Conservation (phyloP, 1,140 invertebrate species). For the Limonius californicus region DNA sequence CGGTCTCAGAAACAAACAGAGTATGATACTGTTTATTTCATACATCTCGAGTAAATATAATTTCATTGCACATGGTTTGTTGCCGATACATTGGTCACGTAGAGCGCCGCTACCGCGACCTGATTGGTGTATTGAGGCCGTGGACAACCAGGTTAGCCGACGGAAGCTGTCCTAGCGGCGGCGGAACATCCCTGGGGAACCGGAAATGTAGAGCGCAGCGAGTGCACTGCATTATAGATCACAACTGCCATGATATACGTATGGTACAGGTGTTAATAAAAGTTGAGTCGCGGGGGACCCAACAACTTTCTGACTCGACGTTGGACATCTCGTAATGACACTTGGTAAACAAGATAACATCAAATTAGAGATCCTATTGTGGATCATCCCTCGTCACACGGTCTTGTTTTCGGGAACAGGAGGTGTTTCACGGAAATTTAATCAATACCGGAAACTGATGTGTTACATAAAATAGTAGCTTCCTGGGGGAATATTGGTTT, state of each 20-base stretch:
- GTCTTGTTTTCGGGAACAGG: too few species aligned
- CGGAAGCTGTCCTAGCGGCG: constrained; percentile 26
- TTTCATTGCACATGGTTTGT: background rate
- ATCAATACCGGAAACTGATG: too few species aligned
- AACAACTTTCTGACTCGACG: background rate
- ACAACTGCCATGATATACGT: background rate
- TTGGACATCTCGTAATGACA: background rate
- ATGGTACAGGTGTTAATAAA: constrained; percentile 2
- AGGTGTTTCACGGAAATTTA: too few species aligned
- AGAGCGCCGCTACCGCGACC: constrained; percentile 20
- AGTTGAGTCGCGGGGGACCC: background rate
- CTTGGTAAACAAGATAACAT: too few species aligned
- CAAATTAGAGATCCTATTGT: too few species aligned
- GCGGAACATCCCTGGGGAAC: constrained; percentile 17
- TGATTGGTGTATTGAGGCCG: constrained; percentile 31
- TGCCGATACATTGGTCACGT: constrained; percentile 22
- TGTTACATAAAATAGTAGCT: too few species aligned
- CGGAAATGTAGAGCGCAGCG: constrained; percentile 20
- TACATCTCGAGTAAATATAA: constrained; percentile 9
- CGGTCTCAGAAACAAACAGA: background rate
- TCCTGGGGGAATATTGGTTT: too few species aligned
- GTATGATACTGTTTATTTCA: background rate
- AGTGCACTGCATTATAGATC: constrained; percentile 25
- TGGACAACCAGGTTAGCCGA: constrained; percentile 31
- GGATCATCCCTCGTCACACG: too few species aligned